Percentiles rank a stretch among this genome's conserved stretches.
These are phyloP conservation scores for Thumatha senex DNA, from an alignment of 2,888 invertebrate genomes.

Conservation along the genomic window DNA sequence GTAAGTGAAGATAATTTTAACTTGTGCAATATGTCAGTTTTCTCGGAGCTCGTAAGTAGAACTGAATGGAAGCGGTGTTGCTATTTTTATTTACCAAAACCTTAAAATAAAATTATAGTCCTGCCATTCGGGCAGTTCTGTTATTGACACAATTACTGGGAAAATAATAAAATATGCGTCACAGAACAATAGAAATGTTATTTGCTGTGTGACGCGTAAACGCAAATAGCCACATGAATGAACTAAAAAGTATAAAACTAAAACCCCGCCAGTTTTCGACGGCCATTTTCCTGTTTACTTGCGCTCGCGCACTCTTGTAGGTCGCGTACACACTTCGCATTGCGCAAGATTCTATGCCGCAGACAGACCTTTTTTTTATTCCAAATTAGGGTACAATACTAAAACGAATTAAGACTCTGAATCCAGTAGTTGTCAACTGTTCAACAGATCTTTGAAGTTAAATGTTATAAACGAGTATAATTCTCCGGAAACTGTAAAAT, in stretches of 20 bases:
- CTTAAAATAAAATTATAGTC: slow-evolving; percentile 15
- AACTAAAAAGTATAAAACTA: slow-evolving; percentile 34
- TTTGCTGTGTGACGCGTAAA: slow-evolving; percentile 6
- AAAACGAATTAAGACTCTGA: slow-evolving; percentile 38
- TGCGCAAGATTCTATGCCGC: slow-evolving; percentile 35
- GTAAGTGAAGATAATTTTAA: slow-evolving; percentile 24
- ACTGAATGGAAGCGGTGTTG: slow-evolving; percentile 9
- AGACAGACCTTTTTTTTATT: slow-evolving; percentile 29
- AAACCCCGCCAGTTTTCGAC: slow-evolving; percentile 25
- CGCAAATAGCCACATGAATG: slow-evolving; percentile 14
- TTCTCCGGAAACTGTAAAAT: slow-evolving; percentile 55
- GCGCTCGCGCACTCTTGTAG: slow-evolving; percentile 37
- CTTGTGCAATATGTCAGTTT: slow-evolving; percentile 23
- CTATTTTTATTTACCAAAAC: slow-evolving; percentile 10
- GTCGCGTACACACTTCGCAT: slow-evolving; percentile 30
- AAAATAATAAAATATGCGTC: neutral
- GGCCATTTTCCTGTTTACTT: slow-evolving; percentile 51
- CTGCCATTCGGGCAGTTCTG: slow-evolving; percentile 2
- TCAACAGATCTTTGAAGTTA: slow-evolving; percentile 9
- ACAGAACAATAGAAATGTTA: slow-evolving; percentile 2
- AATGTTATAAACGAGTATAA: slow-evolving; percentile 18
- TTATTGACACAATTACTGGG: slow-evolving; percentile 1
- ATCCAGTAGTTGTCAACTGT: slow-evolving; percentile 9
- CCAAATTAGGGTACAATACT: slow-evolving; percentile 8
- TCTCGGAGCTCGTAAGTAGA: slow-evolving; percentile 16